Evolutionary conservation across 2,888 invertebrate genomes (phyloP).

Genomic region (Microplitis manilae): DNA sequence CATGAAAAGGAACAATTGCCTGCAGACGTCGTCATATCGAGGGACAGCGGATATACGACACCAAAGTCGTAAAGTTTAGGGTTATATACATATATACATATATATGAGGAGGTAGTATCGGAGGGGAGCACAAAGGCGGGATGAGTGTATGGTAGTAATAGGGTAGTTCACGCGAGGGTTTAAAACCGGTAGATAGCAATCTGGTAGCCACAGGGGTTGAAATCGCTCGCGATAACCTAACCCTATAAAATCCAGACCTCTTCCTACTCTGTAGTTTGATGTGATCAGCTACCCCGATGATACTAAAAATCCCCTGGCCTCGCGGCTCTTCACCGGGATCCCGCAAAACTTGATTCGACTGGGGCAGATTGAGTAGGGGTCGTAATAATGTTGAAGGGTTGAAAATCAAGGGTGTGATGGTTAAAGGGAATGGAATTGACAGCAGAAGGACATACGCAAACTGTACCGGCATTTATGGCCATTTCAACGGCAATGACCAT

Average conservation of each 20-base stretch:
- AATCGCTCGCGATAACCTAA: slow-evolving; percentile 62
- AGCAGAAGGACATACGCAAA: slow-evolving; percentile 14
- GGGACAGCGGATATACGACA: slow-evolving; percentile 1
- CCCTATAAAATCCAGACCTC: slow-evolving; percentile 61
- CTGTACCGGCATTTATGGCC: slow-evolving; percentile 55
- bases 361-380: slow-evolving; percentile 57
- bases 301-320: slow-evolving; percentile 22
- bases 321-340: slow-evolving; percentile 36
- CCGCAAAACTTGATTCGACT: slow-evolving; percentile 65
- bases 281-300: slow-evolving; percentile 1
- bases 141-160: slow-evolving; percentile 27
- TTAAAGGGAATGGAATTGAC: slow-evolving; percentile 26
- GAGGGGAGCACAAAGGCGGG: slow-evolving; percentile 23
- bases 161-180: slow-evolving; percentile 27
- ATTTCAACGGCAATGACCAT: slow-evolving; percentile 62
- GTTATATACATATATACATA: not conserved
- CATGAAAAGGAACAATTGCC: slow-evolving; percentile 15
- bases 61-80: slow-evolving; percentile 28
- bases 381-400: slow-evolving; percentile 50
- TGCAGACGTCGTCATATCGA: slow-evolving; percentile 10
- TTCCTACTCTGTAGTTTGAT: not conserved
- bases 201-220: slow-evolving; percentile 61
- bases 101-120: slow-evolving; percentile 12
- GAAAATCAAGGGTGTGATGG: slow-evolving; percentile 36
- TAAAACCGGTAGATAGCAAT: slow-evolving; percentile 62